phyloP scores from a whole-genome alignment of 2,113 vertebrate genomes.

The Peromyscus leucopus region DNA sequence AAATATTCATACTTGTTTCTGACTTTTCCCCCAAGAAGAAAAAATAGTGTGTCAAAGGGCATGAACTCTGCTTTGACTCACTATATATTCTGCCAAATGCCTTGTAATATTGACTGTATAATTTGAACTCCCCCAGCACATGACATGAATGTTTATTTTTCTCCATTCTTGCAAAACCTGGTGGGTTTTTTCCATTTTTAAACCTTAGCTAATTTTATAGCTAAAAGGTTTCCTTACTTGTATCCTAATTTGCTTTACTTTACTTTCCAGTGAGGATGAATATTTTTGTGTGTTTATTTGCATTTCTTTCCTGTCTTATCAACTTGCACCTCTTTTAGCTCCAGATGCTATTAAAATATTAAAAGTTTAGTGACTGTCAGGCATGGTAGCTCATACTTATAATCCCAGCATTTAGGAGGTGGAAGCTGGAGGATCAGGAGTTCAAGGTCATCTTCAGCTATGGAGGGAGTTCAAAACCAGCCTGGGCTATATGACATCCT shows the following conservation, averaged over 20 bases:
- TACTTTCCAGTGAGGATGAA: constrained; percentile 62
- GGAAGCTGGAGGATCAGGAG: neutral
- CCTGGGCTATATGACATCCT: neutral
- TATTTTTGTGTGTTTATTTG: constrained; percentile 65
- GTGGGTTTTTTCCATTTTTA: neutral
- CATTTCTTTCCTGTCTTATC: constrained; percentile 39
- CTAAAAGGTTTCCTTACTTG: constrained; percentile 41
- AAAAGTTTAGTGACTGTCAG: neutral
- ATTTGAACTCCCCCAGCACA: constrained; percentile 52
- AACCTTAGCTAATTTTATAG: constrained; percentile 68
- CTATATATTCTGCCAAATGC: constrained; percentile 71
- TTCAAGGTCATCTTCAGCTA: neutral
- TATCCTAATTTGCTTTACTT: constrained; percentile 66
- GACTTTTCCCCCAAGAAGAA: constrained; percentile 71
- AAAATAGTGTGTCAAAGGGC: constrained; percentile 79
- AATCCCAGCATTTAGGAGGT: neutral
- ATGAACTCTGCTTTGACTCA: constrained; percentile 64
- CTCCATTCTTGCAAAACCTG: constrained; percentile 66
- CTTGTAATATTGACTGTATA: constrained; percentile 63
- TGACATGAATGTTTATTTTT: constrained; percentile 65
- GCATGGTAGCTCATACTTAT: neutral
- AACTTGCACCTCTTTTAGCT: neutral
- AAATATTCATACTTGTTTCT: constrained; percentile 81
- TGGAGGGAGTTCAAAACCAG: neutral
- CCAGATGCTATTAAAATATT: constrained; percentile 8